Conservation (phyloP, 2,113 vertebrate species). For the Oreochromis tanganicae region DNA sequence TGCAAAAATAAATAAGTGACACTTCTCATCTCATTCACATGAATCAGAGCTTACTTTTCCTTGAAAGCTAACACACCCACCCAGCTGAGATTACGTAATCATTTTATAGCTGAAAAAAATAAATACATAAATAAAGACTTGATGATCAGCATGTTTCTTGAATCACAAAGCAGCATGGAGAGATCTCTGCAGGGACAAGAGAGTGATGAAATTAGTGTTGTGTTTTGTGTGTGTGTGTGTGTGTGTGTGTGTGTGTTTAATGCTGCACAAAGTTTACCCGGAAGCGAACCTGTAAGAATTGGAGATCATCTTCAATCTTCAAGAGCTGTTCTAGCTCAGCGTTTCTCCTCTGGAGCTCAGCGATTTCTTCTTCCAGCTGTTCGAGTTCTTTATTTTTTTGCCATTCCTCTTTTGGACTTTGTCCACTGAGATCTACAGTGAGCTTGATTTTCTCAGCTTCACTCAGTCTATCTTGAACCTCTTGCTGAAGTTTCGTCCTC, state of each 20-base stretch:
- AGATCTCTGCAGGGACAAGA: slow-evolving; percentile 8
- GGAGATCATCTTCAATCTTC: slow-evolving; percentile 17
- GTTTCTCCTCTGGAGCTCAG: background rate
- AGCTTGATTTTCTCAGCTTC: slow-evolving; percentile 31
- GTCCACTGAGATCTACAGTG: background rate
- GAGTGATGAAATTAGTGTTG: background rate
- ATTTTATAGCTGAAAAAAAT: background rate
- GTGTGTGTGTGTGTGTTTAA: background rate
- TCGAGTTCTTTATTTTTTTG: background rate
- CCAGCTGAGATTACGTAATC: background rate
- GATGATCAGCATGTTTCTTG: background rate
- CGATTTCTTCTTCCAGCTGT: slow-evolving; percentile 30
- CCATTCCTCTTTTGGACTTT: background rate
- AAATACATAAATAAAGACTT: background rate
- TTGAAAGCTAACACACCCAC: background rate
- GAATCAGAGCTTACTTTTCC: rapidly evolving
- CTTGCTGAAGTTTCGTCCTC: slow-evolving; percentile 49
- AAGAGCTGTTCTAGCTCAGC: slow-evolving; percentile 4
- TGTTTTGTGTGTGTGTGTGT: background rate
- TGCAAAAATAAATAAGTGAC: background rate
- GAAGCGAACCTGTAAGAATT: slow-evolving; percentile 26
- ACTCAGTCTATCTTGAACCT: slow-evolving; percentile 41
- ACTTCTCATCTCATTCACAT: background rate
- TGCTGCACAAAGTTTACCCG: background rate
- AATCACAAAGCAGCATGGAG: background rate